phyloP scores from a whole-genome alignment of 2,888 invertebrate genomes.

The Aquatica leii region DNA sequence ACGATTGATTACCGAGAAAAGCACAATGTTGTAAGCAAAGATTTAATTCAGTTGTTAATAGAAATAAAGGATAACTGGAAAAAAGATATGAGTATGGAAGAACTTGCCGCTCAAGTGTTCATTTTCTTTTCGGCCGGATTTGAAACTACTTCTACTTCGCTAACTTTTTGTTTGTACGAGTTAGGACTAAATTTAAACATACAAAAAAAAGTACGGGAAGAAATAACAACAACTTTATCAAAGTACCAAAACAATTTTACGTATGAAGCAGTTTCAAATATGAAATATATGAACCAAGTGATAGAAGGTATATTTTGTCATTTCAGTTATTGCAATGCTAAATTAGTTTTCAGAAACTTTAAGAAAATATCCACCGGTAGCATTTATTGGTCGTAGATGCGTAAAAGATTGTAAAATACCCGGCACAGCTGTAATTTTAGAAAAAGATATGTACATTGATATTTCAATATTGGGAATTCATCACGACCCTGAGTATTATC shows the following conservation, averaged over 20 bases:
- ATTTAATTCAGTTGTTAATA: conserved; percentile 18
- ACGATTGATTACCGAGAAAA: conserved; percentile 2
- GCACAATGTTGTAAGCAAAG: not conserved
- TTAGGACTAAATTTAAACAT: conserved; percentile 60
- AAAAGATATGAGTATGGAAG: conserved; percentile 20
- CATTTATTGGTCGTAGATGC: not conserved
- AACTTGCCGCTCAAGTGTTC: conserved; percentile 45
- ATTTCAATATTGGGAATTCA: conserved; percentile 49
- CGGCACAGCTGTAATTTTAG: not conserved
- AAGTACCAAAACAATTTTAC: conserved; percentile 56
- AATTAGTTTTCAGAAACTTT: conserved; percentile 16
- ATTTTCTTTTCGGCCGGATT: conserved; percentile 53
- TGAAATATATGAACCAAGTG: conserved; percentile 62
- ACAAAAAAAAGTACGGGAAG: conserved; percentile 59
- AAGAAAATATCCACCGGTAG: conserved; percentile 13
- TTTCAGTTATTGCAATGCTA: not conserved
- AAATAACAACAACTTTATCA: conserved; percentile 49
- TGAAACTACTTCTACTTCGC: conserved; percentile 55
- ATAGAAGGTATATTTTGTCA: conserved; percentile 49
- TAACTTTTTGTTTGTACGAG: conserved; percentile 62
- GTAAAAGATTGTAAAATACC: conserved; percentile 1
- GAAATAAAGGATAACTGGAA: conserved; percentile 12
- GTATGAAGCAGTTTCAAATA: conserved; percentile 61
- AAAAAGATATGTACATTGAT: conserved; percentile 4
- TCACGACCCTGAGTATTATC: conserved; percentile 48